Evolutionary conservation across 2,797 vertebrate species (phyloP), one percentile per base, ranked within the genome.

Genomic region (Crypturellus tataupa): DNA sequence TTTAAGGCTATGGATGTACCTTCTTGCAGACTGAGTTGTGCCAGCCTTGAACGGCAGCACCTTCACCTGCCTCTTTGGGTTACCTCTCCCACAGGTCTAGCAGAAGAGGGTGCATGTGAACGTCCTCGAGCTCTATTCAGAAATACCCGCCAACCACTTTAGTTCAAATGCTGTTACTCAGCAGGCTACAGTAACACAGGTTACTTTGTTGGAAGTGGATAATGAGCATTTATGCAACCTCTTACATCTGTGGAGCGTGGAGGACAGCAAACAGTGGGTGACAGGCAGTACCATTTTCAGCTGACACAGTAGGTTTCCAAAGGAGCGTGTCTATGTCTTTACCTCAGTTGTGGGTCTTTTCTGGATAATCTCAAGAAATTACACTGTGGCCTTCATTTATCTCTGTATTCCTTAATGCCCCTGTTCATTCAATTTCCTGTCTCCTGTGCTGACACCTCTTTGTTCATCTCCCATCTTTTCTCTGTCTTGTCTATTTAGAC

Each of bases 391-490:
- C 80, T 82, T 84, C 51, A 15, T 49, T 93, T 87, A 58, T 73
- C 77, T 80, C 51, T 33, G 60, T 60, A 15, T 88, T 69, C 83
- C 81, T 56, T 83, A 89, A 75, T 75, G 65, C 18, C 58, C 64
- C 65, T 3, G 9, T 19, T 93, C 72, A 85, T 90, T 67, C 58
- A 77, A 51, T 95, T 96, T 95, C 91, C 94, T 87, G 90, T 89
- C 93, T 93, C 88, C 10, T 0, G 84, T 27, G 64, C 91, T 46
- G 90, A 82, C 90, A 89, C 71, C 58, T 95, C 95, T 93, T 94
- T 95, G 93, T 92, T 95, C 95, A 82, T 90, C 71, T 92, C 94
- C 93, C 95, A 96, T 94, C 91, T 94, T 96, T 96, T 95, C 95
- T 94, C 93, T 80, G 87, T 87, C 96, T 91, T 96, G 93, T 96